Base-by-base conservation (phyloP, 1,140 invertebrate species). In the Thaumetopoea pityocampa region DNA sequence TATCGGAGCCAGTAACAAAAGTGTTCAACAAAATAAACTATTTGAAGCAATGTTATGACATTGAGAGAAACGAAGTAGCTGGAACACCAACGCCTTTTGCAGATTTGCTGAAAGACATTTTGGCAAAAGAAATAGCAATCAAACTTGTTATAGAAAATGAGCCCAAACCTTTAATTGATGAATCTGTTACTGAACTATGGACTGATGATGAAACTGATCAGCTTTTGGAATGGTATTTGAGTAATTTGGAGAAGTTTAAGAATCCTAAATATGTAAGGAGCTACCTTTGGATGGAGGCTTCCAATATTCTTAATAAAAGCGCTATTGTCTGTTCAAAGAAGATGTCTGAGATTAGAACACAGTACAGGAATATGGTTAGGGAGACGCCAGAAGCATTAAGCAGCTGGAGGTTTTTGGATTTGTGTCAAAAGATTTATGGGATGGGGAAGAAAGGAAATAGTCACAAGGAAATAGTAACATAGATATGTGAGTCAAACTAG, bases 211-310 rank as follows among this genome's bases (percentile, higher is more conserved):
- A 80, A 58, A 67, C 41, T 7, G 73, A 78, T 34, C 54, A 66
- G 4, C 47, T 82, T 0, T 27, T 82, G 5, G 65, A 61, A 2
- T 83, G 76, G 76, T 83, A 80, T 52, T 53, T 80, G 44, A 60
- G 64, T 1, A 72, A 83, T 65, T 68, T 83, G 38, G 79, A 83
- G 5, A 78, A 83, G 19, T 83, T 83, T 35, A 83, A 80, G 30
- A 80, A 83, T 38, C 76, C 79, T 0, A 77, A 79, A 45, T 79
- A 59, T 17, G 64, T 74, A 0, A 37, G 73, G 3, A 77, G 62
- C 18, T 83, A 74, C 15, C 37, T 83, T 1, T 83, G 79, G 79
- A 58, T 71, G 48, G 76, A 83, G 14, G 67, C 64, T 3, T 72
- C 76, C 0, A 57, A 67, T 19, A 66, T 76, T 5, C 36, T 80